Percentiles rank a stretch among this genome's conserved stretches.
These are phyloP conservation scores for Bellardia pandia DNA, from an alignment of 2,888 invertebrate species.

Conservation along the genomic window DNA sequence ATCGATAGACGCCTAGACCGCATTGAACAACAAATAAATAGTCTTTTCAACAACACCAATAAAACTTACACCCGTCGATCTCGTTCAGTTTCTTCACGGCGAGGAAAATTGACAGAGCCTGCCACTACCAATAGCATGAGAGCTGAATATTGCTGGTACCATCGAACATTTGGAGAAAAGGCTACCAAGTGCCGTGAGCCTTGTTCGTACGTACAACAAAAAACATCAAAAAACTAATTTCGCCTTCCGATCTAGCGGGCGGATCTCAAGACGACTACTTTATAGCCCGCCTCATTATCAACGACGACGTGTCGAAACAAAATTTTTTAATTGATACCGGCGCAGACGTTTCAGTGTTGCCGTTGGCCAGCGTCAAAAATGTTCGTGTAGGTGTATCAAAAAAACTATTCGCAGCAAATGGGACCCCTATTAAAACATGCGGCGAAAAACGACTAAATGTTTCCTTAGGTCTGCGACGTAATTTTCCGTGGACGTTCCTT, in stretches of 20 bases:
- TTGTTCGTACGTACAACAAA: slow-evolving; percentile 22
- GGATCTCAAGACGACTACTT: not conserved
- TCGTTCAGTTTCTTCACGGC: not conserved
- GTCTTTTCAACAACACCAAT: slow-evolving; percentile 1
- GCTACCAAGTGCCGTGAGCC: slow-evolving; percentile 63
- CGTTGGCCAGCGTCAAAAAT: not conserved
- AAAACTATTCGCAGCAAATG: slow-evolving; percentile 1
- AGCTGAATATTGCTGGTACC: slow-evolving; percentile 58
- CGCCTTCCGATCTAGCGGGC: slow-evolving; percentile 20
- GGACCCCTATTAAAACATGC: slow-evolving; percentile 6
- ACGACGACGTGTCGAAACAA: not conserved
- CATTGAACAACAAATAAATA: slow-evolving; percentile 1
- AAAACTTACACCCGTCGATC: slow-evolving; percentile 21
- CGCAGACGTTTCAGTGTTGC: not conserved
- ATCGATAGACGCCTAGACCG: slow-evolving; percentile 10
- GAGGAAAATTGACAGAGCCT: not conserved
- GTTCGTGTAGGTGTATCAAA: too few species aligned
- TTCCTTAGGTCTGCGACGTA: slow-evolving; percentile 7
- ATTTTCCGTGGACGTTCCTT: slow-evolving; percentile 60
- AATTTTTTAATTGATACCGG: slow-evolving; percentile 16
- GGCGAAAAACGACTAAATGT: slow-evolving; percentile 20
- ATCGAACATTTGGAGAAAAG: slow-evolving; percentile 35
- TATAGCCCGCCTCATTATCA: slow-evolving; percentile 3
- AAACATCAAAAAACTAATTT: slow-evolving; percentile 59
- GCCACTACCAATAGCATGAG: too few species aligned